Evolutionary conservation across 2,113 vertebrate species (phyloP).

Genomic region (Sylvilagus bachmani): DNA sequence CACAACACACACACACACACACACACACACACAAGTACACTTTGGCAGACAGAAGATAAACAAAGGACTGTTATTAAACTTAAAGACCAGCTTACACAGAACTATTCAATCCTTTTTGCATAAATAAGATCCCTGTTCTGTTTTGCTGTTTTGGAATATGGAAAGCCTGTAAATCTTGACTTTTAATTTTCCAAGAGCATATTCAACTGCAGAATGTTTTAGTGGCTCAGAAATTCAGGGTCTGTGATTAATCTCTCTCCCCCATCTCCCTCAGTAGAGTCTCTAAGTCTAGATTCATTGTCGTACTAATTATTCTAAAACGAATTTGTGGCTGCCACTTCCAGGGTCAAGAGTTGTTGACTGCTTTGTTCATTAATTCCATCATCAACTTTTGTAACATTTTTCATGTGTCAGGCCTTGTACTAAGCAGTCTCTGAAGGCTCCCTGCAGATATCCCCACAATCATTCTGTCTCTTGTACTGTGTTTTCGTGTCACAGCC

Average conservation of each 20-base stretch:
- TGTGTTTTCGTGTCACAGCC: not conserved
- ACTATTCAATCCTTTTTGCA: slow-evolving; percentile 47
- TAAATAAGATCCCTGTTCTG: slow-evolving; percentile 21
- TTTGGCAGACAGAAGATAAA: slow-evolving; percentile 68
- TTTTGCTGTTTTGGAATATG: slow-evolving; percentile 45
- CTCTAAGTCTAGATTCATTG: not conserved
- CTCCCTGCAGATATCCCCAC: not conserved
- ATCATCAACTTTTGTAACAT: not conserved
- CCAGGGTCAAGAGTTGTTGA: not conserved
- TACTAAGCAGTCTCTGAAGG: not conserved
- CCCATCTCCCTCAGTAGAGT: not conserved
- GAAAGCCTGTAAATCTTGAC: slow-evolving; percentile 42
- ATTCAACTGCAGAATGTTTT: not conserved
- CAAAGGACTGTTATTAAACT: slow-evolving; percentile 55
- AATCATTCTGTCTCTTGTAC: not conserved
- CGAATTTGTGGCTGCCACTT: not conserved
- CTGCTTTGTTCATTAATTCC: slow-evolving; percentile 18
- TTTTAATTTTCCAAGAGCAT: slow-evolving; percentile 24
- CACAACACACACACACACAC: not conserved
- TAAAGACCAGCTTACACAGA: slow-evolving; percentile 41
- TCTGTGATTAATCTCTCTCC: not conserved
- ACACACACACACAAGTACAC: not conserved
- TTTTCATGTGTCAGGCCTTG: not conserved
- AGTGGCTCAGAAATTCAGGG: not conserved
- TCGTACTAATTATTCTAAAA: not conserved